Evolutionary conservation across 2,113 vertebrate species (phyloP).

Genomic region (Motacilla alba): DNA sequence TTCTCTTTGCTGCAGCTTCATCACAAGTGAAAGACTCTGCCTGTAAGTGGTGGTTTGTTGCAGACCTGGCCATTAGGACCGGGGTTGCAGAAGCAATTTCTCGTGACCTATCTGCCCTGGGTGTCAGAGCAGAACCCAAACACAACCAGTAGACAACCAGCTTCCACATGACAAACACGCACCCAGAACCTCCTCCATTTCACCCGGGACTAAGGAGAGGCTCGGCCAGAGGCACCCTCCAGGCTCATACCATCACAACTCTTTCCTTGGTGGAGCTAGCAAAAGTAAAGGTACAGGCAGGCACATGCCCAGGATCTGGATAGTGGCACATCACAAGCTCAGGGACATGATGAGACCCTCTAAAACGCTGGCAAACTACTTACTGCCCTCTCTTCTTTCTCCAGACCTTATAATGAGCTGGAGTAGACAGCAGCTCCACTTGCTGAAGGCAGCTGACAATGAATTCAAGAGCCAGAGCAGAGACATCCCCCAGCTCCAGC

Average conservation of each 20-base stretch:
- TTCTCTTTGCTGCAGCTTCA: neutral
- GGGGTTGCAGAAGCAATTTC: neutral
- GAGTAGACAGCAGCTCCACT: neutral
- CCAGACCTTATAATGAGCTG: neutral
- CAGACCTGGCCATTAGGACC: accelerated
- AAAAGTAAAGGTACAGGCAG: neutral
- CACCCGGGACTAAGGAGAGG: neutral
- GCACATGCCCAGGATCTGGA: neutral
- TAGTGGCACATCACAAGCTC: neutral
- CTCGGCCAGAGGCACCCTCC: neutral
- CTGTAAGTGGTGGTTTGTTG: neutral
- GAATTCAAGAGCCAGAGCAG: neutral
- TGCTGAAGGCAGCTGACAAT: neutral
- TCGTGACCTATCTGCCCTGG: neutral
- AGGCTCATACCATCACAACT: neutral
- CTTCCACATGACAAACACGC: accelerated
- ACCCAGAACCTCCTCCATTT: neutral
- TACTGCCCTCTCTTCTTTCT: neutral
- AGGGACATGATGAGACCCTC: neutral
- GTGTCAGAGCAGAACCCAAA: neutral
- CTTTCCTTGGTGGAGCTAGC: neutral
- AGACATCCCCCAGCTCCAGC: neutral
- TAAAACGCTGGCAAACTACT: neutral
- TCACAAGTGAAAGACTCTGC: neutral
- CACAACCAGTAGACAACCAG: neutral